These are phyloP conservation scores for Coenonympha arcania DNA, from an alignment of 2,888 invertebrate species.

Conservation along the genomic window DNA sequence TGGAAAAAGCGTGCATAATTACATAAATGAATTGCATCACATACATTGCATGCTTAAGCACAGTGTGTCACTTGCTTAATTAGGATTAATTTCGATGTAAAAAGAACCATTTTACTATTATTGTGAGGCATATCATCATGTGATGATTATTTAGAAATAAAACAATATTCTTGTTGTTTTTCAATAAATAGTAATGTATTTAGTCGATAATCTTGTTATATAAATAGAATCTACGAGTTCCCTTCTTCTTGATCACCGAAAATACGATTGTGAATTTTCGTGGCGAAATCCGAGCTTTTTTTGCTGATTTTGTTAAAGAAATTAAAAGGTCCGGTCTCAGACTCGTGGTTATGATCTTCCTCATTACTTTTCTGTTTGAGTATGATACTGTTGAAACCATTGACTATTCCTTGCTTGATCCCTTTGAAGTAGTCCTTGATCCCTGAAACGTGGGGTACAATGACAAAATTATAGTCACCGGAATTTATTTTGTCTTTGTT, in stretches of 20 bases:
- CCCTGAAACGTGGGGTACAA: constrained; percentile 30
- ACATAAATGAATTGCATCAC: no score
- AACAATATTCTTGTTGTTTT: background rate
- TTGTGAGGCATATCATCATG: background rate
- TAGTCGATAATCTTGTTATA: background rate
- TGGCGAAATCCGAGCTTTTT: constrained; percentile 23
- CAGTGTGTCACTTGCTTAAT: no score
- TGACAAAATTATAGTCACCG: constrained; percentile 14
- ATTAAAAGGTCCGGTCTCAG: constrained; percentile 22
- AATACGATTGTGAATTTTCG: constrained; percentile 23
- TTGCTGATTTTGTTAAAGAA: constrained; percentile 29
- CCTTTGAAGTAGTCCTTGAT: constrained; percentile 38
- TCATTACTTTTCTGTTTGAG: constrained; percentile 28
- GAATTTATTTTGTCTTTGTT: constrained; percentile 14
- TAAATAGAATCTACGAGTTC: constrained; percentile 1
- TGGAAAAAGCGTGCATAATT: no score
- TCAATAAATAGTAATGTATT: background rate
- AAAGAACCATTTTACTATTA: background rate
- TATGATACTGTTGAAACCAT: constrained; percentile 39
- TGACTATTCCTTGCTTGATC: constrained; percentile 37
- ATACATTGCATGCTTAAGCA: no score
- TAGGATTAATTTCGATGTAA: no score
- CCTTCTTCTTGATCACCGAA: constrained; percentile 21
- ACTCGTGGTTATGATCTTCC: constrained; percentile 21
- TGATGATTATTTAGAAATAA: background rate